phyloP scores from a whole-genome alignment of 1,140 invertebrate species.

The Drosophila parabipectinata region DNA sequence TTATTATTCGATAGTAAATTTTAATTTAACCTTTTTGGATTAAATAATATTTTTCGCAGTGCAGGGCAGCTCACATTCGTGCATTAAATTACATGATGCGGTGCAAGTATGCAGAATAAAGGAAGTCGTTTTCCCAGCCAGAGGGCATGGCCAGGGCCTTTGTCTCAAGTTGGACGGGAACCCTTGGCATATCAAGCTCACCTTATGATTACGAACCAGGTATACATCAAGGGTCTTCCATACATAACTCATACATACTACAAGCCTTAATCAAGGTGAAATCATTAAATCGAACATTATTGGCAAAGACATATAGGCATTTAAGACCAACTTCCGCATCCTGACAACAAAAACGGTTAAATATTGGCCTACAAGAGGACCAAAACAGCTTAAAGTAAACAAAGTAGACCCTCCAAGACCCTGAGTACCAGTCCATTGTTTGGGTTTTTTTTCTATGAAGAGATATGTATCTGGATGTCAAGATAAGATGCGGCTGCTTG shows the following conservation, averaged over 20 bases:
- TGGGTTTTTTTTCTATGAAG: constrained; percentile 9
- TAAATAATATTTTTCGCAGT: background rate
- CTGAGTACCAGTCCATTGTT: constrained; percentile 1
- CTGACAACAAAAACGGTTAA: constrained; percentile 9
- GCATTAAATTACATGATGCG: constrained; percentile 16
- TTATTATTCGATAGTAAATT: no score
- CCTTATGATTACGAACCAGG: background rate
- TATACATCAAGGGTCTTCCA: constrained; percentile 7
- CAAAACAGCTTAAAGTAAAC: constrained; percentile 12
- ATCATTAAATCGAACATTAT: constrained; percentile 30
- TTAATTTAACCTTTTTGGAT: background rate
- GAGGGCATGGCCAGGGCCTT: constrained; percentile 16
- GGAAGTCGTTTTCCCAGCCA: constrained; percentile 22
- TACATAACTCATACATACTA: background rate
- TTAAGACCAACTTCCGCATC: background rate
- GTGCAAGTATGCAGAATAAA: constrained; percentile 3
- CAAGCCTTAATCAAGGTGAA: constrained; percentile 25
- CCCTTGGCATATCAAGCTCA: background rate
- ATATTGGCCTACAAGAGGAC: constrained; percentile 6
- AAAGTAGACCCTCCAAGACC: background rate
- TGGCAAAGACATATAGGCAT: background rate
- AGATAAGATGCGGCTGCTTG: constrained; percentile 39
- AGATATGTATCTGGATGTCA: constrained; percentile 16
- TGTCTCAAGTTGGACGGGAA: constrained; percentile 11
- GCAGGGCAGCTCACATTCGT: background rate